Evolutionary conservation across 1,140 invertebrate genomes (phyloP).

Genomic region (Rhyacophila brunnea): DNA sequence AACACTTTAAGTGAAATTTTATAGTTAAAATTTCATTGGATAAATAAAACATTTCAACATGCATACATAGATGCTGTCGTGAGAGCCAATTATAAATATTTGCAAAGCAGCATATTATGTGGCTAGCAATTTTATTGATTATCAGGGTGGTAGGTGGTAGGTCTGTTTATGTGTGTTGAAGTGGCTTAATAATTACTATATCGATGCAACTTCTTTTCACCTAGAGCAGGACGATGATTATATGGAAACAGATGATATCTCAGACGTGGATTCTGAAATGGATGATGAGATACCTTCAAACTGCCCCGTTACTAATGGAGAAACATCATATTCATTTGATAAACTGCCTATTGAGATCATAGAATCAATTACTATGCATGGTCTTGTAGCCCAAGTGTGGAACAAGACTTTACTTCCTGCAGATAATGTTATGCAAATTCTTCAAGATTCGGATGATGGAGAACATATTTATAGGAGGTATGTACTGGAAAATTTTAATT

Average conservation of each 20-base stretch:
- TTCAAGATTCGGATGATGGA: constrained; percentile 52
- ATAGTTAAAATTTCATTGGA: too few species aligned
- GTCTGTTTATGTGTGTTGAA: too few species aligned
- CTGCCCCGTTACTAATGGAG: constrained; percentile 23
- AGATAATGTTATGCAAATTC: constrained; percentile 52
- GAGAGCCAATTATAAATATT: too few species aligned
- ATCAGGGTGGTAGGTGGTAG: too few species aligned
- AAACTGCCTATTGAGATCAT: constrained; percentile 50
- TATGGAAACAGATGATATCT: constrained; percentile 51
- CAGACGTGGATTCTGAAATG: constrained; percentile 46
- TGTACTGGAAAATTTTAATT: too few species aligned
- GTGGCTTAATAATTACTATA: background rate
- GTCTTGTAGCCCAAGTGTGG: constrained; percentile 58
- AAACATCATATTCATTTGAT: constrained; percentile 40
- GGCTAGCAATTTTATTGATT: too few species aligned
- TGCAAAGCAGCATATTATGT: too few species aligned
- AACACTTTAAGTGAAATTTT: too few species aligned
- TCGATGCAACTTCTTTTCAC: constrained; percentile 5
- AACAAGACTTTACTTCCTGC: constrained; percentile 51
- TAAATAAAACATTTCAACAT: too few species aligned
- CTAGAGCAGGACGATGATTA: constrained; percentile 51
- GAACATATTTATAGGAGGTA: constrained; percentile 51
- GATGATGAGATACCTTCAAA: constrained; percentile 46
- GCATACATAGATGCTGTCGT: too few species aligned
- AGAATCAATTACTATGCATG: constrained; percentile 54